Percentiles rank a stretch among this genome's conserved stretches.
phyloP scores from a whole-genome alignment of 2,888 invertebrate species.

The Auanema sp. region DNA sequence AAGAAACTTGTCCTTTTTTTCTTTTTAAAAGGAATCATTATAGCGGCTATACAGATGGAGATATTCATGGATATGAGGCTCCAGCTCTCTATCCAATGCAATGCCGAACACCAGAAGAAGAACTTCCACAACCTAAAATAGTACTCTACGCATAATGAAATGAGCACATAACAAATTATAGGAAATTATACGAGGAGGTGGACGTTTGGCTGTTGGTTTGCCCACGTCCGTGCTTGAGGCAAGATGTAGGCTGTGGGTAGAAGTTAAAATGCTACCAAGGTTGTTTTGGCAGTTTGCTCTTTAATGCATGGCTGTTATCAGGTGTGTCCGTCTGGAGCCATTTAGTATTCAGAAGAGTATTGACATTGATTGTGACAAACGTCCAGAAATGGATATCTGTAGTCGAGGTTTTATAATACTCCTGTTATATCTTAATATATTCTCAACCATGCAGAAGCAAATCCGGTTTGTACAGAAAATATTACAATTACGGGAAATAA shows the following conservation, averaged over 20 bases:
- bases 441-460: constrained; percentile 22
- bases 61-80: constrained; percentile 56
- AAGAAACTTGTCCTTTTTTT: constrained; percentile 1
- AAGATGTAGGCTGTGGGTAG: constrained; percentile 53
- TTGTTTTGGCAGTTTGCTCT: neutral
- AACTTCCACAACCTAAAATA: constrained; percentile 44
- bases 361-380: constrained; percentile 57
- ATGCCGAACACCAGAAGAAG: constrained; percentile 54
- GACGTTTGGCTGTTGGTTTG: constrained; percentile 45
- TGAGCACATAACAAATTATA: constrained; percentile 7
- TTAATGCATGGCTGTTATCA: neutral
- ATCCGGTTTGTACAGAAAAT: constrained; percentile 44
- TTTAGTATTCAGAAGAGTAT: constrained; percentile 56
- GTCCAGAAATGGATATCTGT: constrained; percentile 46
- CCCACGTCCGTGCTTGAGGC: constrained; percentile 54
- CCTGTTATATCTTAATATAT: constrained; percentile 5
- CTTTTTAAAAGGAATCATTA: constrained; percentile 16
- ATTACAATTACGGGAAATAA: constrained; percentile 43
- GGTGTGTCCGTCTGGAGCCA: constrained; percentile 53
- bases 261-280: constrained; percentile 50
- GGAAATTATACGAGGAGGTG: constrained; percentile 55
- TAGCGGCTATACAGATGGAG: constrained; percentile 51
- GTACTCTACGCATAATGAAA: constrained; percentile 9
- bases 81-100: constrained; percentile 58
- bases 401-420: constrained; percentile 34